phyloP scores from a whole-genome alignment of 37 sponge, comb jelly and placozoan genomes.

The Geodia barretti region DNA sequence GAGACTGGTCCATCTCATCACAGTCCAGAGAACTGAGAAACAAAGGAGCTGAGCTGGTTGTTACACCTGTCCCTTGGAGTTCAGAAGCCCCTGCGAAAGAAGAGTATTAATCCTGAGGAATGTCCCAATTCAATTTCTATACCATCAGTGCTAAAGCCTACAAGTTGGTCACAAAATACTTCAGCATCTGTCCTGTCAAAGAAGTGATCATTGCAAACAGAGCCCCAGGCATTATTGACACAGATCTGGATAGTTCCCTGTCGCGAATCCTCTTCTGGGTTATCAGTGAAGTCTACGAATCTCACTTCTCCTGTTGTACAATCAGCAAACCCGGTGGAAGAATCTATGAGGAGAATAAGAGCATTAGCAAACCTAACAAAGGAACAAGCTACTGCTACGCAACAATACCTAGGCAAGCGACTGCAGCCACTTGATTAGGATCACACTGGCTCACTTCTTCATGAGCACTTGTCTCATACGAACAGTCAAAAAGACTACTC shows the following conservation, averaged over 20 bases:
- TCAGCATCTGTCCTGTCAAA: conserved; percentile 34
- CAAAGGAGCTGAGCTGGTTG: not conserved
- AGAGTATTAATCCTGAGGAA: too few relatives aligned
- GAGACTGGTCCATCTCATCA: not conserved
- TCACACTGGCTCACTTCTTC: conserved; percentile 4
- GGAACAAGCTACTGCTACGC: too few relatives aligned
- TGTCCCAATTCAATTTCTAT: too few relatives aligned
- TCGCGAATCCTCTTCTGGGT: not conserved
- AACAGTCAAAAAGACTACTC: conserved; percentile 1
- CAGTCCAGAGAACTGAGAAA: not conserved
- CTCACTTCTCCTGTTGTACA: conserved; percentile 45
- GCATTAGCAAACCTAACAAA: too few relatives aligned
- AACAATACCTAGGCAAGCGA: conserved; percentile 42
- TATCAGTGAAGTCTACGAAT: conserved; percentile 2
- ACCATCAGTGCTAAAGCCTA: conserved; percentile 36
- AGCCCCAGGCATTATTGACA: conserved; percentile 65
- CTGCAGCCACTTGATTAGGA: conserved; percentile 18
- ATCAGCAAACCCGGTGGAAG: not conserved
- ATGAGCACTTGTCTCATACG: not conserved
- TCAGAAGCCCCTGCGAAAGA: too few relatives aligned
- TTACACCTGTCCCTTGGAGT: too few relatives aligned
- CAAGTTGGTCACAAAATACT: conserved; percentile 24
- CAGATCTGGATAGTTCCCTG: conserved; percentile 50
- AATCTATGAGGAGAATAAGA: not conserved
- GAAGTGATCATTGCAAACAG: conserved; percentile 22